Evolutionary conservation across 2,797 vertebrate species (phyloP), one percentile per base, ranked within the genome.

Genomic region (Odontamblyopus rebecca): DNA sequence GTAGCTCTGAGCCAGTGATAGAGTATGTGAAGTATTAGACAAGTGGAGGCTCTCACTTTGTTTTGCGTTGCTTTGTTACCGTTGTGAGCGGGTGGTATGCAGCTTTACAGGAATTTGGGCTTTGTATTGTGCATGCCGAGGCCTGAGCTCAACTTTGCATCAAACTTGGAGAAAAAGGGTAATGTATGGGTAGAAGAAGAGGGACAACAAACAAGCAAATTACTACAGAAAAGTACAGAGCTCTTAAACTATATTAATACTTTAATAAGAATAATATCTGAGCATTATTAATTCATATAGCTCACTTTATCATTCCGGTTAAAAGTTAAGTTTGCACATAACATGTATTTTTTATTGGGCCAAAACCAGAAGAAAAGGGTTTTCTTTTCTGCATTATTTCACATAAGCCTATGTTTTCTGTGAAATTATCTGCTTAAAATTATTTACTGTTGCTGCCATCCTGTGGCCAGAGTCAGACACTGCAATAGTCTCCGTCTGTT

Each of bases 71-170:
- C 69, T 74, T 50, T 73, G 67, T 23, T 69, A 75, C 77, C 76
- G 63, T 74, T 80, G 68, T 77, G 75, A 77, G 48, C 44, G 75
- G 73, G 30, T 80, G 79, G 79, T 73, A 86, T 90, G 86, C 77
- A 86, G 80, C 26, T 23, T 81, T 72, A 71, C 74, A 79, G 86
- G 89, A 92, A 93, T 93, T 86, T 67, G 62, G 79, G 66, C 80
- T 82, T 85, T 84, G 78, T 75, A 53, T 72, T 80, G 72, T 76
- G 61, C 91, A 70, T 84, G 89, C 63, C 78, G 68, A 12, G 32
- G 71, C 84, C 77, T 89, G 86, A 89, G 70, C 63, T 72, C 44
- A 76, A 63, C 12, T 26, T 68, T 64, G 38, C 61, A 73, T 71
- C 75, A 30, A 41, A 48, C 8, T 73, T 60, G 18, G n/a, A 32